A percentile compares a stretch with the other conserved stretches of the same genome.
phyloP scores from a whole-genome alignment of 2,797 vertebrate species.

The Eleutherodactylus coqui region DNA sequence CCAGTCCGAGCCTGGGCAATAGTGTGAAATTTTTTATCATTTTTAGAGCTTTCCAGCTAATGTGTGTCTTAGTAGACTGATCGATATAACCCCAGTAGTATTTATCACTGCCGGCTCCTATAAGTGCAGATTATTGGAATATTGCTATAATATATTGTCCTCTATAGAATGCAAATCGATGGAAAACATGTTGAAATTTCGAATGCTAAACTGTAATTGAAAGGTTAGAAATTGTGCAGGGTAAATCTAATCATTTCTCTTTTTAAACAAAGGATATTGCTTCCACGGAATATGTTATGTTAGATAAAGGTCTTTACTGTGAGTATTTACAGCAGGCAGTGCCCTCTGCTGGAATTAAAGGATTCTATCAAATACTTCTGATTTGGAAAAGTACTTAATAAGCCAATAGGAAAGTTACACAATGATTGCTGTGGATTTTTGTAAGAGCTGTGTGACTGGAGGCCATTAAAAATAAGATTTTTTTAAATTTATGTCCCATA shows the following conservation, averaged over 20 bases:
- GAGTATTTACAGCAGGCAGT: not conserved
- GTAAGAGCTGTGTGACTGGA: not conserved
- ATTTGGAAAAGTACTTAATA: not conserved
- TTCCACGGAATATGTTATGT: not conserved
- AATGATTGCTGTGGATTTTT: too few species aligned
- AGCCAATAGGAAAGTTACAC: not conserved
- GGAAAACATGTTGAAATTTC: not conserved
- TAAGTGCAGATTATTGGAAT: not conserved
- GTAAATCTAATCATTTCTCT: not conserved
- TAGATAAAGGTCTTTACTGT: not conserved
- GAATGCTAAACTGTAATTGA: not conserved
- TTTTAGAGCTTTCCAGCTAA: too few species aligned
- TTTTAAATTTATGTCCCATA: not conserved
- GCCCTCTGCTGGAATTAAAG: slow-evolving; percentile 14
- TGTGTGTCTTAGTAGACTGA: not conserved
- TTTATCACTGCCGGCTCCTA: not conserved
- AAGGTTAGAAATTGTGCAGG: not conserved
- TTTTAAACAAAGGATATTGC: slow-evolving; percentile 4
- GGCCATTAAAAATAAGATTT: not conserved
- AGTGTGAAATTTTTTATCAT: too few species aligned
- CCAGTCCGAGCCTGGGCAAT: too few species aligned
- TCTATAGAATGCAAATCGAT: not conserved
- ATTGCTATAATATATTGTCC: not conserved
- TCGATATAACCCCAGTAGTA: not conserved
- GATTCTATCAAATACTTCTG: not conserved